phyloP scores from a whole-genome alignment of 2,797 vertebrate species.

The Glossophaga mutica region DNA sequence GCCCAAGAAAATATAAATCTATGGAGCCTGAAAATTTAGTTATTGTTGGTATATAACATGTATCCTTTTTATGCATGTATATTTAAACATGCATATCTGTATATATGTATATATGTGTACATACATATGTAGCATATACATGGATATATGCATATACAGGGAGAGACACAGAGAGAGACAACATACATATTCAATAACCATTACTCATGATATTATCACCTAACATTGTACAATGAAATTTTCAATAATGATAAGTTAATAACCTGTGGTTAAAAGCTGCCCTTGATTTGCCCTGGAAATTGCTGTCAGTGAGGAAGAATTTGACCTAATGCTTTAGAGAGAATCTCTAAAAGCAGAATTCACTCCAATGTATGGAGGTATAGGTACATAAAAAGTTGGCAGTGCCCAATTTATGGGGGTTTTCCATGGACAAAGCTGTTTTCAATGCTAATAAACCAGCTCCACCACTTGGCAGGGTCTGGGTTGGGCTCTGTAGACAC shows the following conservation, averaged over 20 bases:
- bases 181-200: neutral
- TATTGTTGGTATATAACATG: conserved; percentile 46
- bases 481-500: neutral
- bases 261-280: conserved; percentile 7
- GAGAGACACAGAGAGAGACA: neutral
- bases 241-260: conserved; percentile 11
- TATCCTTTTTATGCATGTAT: neutral
- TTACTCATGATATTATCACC: neutral
- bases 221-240: neutral
- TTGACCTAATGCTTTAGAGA: neutral
- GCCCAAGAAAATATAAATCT: conserved; percentile 51
- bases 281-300: conserved; percentile 25
- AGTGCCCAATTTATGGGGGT: neutral
- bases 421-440: neutral
- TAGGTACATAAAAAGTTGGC: neutral
- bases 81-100: neutral
- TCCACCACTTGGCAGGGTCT: fast-evolving
- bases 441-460: neutral
- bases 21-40: conserved; percentile 51
- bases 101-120: no score
- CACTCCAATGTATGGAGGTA: neutral
- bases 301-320: neutral
- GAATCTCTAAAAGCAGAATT: neutral
- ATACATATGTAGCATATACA: neutral
- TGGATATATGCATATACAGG: neutral